A percentile compares a stretch with the other conserved stretches of the same genome.
These are phyloP conservation scores for Falco columbarius DNA, from an alignment of 2,797 vertebrate species.

Conservation along the genomic window DNA sequence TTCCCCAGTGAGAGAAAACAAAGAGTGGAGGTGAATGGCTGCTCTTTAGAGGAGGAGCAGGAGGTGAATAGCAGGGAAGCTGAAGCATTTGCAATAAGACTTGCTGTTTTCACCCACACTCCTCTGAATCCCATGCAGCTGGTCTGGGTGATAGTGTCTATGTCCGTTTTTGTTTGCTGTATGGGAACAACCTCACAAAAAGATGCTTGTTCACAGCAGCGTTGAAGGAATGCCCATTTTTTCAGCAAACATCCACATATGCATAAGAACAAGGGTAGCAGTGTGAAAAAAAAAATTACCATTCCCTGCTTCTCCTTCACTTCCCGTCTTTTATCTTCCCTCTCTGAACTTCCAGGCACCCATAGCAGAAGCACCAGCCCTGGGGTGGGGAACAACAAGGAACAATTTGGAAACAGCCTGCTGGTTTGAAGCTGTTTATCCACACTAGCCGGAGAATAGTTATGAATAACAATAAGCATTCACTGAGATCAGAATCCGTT, in stretches of 20 bases:
- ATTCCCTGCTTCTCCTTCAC: neutral
- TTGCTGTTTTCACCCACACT: neutral
- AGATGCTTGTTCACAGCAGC: neutral
- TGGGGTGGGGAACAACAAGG: neutral
- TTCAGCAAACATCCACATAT: neutral
- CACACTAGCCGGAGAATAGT: neutral
- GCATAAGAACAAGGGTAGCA: neutral
- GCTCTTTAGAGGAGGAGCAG: neutral
- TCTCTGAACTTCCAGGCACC: neutral
- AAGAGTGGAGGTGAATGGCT: neutral
- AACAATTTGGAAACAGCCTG: neutral
- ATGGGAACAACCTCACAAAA: neutral
- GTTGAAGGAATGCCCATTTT: neutral
- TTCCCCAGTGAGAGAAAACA: neutral
- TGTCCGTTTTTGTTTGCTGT: neutral
- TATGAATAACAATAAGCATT: neutral
- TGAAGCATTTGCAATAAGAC: neutral
- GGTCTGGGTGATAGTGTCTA: neutral
- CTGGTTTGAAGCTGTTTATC: neutral
- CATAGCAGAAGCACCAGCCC: neutral
- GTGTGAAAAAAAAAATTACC: neutral
- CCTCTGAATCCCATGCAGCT: neutral
- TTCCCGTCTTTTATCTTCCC: neutral
- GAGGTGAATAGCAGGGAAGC: neutral
- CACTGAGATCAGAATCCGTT: neutral